These are phyloP conservation scores for Ictalurus punctatus DNA, from an alignment of 2,113 vertebrate genomes.

Conservation along the genomic window DNA sequence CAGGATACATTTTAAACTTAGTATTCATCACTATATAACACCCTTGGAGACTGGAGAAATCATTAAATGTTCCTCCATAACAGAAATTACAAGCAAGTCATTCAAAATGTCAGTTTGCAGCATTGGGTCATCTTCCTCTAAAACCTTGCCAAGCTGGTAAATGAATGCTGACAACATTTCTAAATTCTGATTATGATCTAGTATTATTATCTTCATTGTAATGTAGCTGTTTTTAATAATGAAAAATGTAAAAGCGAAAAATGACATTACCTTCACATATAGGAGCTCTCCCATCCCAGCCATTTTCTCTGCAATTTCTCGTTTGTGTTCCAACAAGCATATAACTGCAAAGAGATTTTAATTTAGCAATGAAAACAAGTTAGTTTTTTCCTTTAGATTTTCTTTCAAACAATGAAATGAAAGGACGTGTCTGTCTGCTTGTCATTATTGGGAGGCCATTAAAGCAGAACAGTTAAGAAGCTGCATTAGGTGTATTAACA, in stretches of 20 bases:
- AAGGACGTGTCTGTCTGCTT: too few species aligned
- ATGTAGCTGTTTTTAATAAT: not conserved
- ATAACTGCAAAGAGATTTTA: slow-evolving; percentile 36
- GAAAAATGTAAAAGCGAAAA: not conserved
- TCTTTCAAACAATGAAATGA: not conserved
- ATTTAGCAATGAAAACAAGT: not conserved
- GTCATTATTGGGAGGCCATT: too few species aligned
- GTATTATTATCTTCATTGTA: not conserved
- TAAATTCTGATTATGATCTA: too few species aligned
- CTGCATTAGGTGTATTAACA: too few species aligned
- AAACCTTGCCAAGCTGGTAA: not conserved
- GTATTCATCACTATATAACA: too few species aligned
- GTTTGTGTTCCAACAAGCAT: accelerated
- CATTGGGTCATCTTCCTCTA: not conserved
- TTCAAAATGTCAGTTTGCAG: not conserved
- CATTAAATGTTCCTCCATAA: not conserved
- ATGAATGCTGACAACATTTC: not conserved
- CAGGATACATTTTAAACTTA: too few species aligned
- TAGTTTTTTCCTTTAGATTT: not conserved
- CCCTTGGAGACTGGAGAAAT: not conserved
- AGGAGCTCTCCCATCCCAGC: slow-evolving; percentile 50
- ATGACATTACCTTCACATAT: slow-evolving; percentile 60
- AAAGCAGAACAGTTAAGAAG: too few species aligned
- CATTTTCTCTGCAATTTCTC: not conserved
- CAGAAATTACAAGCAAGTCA: too few species aligned